Evolutionary conservation across 1,140 invertebrate genomes (phyloP), one percentile per base, ranked within the genome.

Genomic region (Phenacoccus solenopsis): DNA sequence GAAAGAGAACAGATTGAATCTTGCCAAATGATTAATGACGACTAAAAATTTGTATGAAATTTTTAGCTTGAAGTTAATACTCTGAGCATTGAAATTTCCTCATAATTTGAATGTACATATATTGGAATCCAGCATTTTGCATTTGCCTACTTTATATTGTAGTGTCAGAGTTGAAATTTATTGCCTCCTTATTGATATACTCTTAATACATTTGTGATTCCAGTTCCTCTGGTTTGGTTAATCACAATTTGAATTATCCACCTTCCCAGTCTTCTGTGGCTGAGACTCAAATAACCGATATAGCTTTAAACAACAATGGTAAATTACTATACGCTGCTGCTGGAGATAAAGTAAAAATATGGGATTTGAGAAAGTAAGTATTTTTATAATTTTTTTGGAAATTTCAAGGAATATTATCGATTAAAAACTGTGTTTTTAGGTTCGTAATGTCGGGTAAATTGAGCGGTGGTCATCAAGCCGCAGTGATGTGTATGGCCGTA

Each of bases 391-490:
- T 70, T 70, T 21, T 20, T 25, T 1, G 9, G 20, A 57, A 2
- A 27, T 12, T 49, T 16, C 38, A 16, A 5, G 5, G 16, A n/a
- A 9, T 9, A 79, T 49, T 2, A n/a, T 9, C 38, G n/a, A 68
- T 35, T 49, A 24, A 70, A 81, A 21, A 1, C 16, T 70, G 35
- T 69, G 49, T 30, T 38, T 70, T 72, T 73, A 86, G 86, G 79
- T 84, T 88, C 77, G 83, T 84, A 68, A 85, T 85, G 67, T 82
- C 87, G 69, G 89, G 88, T 25, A 90, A 90, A 78, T 76, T 93
- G 38, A 87, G 83, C 78, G 90, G 90, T n/a, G 89, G 89, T 1
- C 91, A 94, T 78, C 86, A 90, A 72, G 90, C 92, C 13, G 87
- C 90, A 10, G 88, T 94, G 20, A 94, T 93, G 89, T 92, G 90